phyloP scores from a whole-genome alignment of 2,113 vertebrate species.

The Psittacara wagleri region DNA sequence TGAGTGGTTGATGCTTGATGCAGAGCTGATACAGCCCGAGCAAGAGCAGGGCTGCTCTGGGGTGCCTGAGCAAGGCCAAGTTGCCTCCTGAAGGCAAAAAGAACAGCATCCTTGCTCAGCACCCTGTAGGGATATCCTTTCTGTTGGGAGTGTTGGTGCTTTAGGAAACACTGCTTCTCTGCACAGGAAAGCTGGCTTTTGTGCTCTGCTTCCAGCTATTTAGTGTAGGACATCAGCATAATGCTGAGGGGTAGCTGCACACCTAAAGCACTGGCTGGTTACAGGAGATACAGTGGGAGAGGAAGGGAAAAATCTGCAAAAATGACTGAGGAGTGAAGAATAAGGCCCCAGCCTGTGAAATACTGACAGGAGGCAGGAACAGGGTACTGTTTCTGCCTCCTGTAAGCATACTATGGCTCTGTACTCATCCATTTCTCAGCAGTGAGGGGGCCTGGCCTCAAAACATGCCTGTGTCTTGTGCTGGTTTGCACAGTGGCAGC shows the following conservation, averaged over 20 bases:
- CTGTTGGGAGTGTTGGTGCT: not conserved
- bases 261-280: not conserved
- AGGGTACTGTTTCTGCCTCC: not conserved
- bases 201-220: not conserved
- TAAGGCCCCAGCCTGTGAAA: not conserved
- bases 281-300: not conserved
- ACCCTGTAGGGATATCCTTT: not conserved
- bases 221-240: fast-evolving
- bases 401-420: not conserved
- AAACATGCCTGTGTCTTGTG: not conserved
- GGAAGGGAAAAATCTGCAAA: not conserved
- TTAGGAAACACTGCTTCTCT: not conserved
- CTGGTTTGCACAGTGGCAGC: not conserved
- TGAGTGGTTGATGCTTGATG: not conserved
- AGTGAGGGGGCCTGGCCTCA: not conserved
- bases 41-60: not conserved
- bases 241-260: not conserved
- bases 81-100: not conserved
- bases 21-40: not conserved
- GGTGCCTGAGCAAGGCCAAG: not conserved
- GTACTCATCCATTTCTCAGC: not conserved
- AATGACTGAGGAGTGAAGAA: not conserved
- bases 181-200: not conserved
- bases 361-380: not conserved
- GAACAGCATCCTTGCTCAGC: not conserved